Percentiles rank a stretch among this genome's conserved stretches.
These are phyloP conservation scores for Chionis minor DNA, from an alignment of 2,113 vertebrate species.

Conservation along the genomic window DNA sequence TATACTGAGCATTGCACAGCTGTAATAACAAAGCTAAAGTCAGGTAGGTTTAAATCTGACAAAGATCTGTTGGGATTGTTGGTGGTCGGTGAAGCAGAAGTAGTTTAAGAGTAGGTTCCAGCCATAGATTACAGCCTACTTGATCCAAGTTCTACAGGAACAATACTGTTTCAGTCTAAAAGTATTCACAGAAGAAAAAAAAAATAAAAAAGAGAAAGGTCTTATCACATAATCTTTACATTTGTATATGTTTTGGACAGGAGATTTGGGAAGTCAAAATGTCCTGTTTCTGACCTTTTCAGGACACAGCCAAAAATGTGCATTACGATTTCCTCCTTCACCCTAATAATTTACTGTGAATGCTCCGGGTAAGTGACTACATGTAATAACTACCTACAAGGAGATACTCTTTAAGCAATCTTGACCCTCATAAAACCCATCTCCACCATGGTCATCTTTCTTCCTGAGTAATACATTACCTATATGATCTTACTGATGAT, in stretches of 20 bases:
- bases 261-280: background rate
- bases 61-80: background rate
- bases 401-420: background rate
- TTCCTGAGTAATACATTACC: slow-evolving; percentile 18
- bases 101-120: background rate
- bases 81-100: background rate
- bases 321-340: background rate
- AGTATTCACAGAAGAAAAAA: background rate
- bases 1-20: background rate
- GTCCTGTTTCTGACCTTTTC: background rate
- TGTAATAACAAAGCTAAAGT: background rate
- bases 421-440: background rate
- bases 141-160: background rate
- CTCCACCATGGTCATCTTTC: background rate
- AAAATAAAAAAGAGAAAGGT: accelerated
- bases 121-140: background rate
- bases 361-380: background rate
- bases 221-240: background rate
- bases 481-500: background rate
- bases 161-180: background rate
- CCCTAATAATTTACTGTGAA: background rate
- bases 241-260: background rate
- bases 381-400: background rate
- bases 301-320: background rate
- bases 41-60: background rate